Conservation (phyloP, 2,797 vertebrate species). For the Pachyuromys duprasi region DNA sequence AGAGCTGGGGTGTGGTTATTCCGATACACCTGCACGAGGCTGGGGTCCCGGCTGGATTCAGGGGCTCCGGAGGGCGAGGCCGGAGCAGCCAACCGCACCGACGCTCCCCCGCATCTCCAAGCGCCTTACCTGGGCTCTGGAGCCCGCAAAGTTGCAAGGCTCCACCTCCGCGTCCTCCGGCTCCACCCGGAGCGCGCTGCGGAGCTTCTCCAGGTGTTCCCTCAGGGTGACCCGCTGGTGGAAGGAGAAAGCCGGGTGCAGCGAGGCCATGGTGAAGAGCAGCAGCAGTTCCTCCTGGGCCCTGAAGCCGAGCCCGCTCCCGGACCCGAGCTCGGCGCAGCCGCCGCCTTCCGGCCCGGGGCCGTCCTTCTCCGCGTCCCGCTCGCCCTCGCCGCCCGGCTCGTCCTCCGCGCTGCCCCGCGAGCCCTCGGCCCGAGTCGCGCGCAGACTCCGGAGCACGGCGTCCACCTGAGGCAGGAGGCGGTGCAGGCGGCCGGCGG, state of each 20-base stretch:
- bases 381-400: slow-evolving; percentile 55
- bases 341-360: slow-evolving; percentile 80
- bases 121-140: slow-evolving; percentile 83
- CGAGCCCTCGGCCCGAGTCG: slow-evolving; percentile 41
- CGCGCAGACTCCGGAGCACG: slow-evolving; percentile 86
- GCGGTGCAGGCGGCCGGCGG: slow-evolving; percentile 93
- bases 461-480: slow-evolving; percentile 92
- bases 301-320: slow-evolving; percentile 82
- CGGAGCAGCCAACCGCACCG: background rate
- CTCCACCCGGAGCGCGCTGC: slow-evolving; percentile 85
- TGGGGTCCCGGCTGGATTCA: background rate
- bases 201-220: slow-evolving; percentile 91
- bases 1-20: background rate
- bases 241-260: slow-evolving; percentile 96
- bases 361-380: slow-evolving; percentile 73
- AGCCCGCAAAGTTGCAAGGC: slow-evolving; percentile 75
- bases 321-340: slow-evolving; percentile 61
- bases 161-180: slow-evolving; percentile 63
- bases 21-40: slow-evolving; percentile 39
- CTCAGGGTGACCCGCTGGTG: slow-evolving; percentile 94
- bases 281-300: slow-evolving; percentile 93
- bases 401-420: slow-evolving; percentile 72
- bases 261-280: slow-evolving; percentile 96
- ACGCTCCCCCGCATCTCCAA: background rate
- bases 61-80: background rate